phyloP scores from a whole-genome alignment of 1,140 invertebrate species.

The Apis dorsata region DNA sequence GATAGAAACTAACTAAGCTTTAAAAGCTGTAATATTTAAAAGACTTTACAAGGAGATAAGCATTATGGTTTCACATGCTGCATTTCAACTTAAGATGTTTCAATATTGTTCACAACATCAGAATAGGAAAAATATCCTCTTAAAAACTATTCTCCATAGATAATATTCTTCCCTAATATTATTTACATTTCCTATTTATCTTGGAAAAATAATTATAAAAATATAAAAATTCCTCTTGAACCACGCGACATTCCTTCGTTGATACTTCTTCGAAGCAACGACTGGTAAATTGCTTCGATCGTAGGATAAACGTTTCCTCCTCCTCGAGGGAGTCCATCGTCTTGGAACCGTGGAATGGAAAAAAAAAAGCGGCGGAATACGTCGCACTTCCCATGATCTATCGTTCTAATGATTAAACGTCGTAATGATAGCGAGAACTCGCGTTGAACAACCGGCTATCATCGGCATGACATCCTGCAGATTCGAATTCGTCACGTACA shows the following conservation, averaged over 20 bases:
- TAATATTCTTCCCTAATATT: too few species aligned
- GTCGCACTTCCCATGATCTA: slow-evolving; percentile 46
- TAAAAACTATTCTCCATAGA: too few species aligned
- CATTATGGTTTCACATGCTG: too few species aligned
- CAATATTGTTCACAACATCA: too few species aligned
- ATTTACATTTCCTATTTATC: too few species aligned
- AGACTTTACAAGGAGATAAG: too few species aligned
- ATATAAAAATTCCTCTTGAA: neutral
- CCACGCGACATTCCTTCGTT: neutral
- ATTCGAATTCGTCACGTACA: slow-evolving; percentile 38
- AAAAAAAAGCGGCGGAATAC: slow-evolving; percentile 8
- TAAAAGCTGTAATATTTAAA: too few species aligned
- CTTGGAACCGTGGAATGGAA: neutral
- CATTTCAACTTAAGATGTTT: too few species aligned
- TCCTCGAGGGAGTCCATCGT: neutral
- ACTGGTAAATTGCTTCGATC: neutral
- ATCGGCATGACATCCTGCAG: slow-evolving; percentile 70
- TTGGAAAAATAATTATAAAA: too few species aligned
- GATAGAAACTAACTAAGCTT: too few species aligned
- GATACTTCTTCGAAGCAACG: neutral
- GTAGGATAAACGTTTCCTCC: slow-evolving; percentile 17
- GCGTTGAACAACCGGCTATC: slow-evolving; percentile 64
- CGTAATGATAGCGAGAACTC: slow-evolving; percentile 62
- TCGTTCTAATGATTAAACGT: slow-evolving; percentile 68
- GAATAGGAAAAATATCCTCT: too few species aligned